Base-by-base conservation (phyloP, 1,140 invertebrate genomes). In the Heliconius nattereri region DNA sequence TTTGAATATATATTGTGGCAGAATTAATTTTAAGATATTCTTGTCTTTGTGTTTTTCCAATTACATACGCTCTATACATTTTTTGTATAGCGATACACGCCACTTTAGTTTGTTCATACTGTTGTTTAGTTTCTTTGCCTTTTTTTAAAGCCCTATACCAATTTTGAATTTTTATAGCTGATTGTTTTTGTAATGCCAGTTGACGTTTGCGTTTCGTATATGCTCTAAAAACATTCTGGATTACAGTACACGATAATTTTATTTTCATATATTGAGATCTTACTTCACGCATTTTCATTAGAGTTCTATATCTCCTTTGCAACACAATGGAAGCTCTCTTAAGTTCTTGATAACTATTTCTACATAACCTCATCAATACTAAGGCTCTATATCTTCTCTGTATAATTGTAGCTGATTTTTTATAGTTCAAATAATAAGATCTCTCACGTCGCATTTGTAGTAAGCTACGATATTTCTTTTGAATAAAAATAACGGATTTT, bases 211-310 rank as follows among this genome's bases (percentile, higher is more conserved):
- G 90, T 57, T 85, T 11, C 60, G 82, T 71, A 71, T 87, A 86
- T 3, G 92, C 91, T 85, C 90, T 89, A 72, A 87, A 95, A 9
- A 83, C 79, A 74, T 85, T 88, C 83, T 95, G 92, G 60, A 92
- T 88, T 19, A 71, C 74, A 66, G 81, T 79, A 78, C 87, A 88
- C 29, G 86, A 83, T 3, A 92, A 85, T 26, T 81, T 85, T 1
- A 86, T 57, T 77, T 81, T 86, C 66, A 86, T 35, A 84, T 93
- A 96, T 23, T 81, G 72, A 26, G 87, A 73, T 35, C 86, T 88
- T 71, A 92, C 79, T n/a, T 85, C 76, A 66, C 92, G 40, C 94
- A 95, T 89, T 79, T 86, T 83, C 20, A 81, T 57, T 66, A 85
- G 78, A 35, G 89, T 87, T 84, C 90, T 89, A 81, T 88, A 95